Base-by-base conservation (phyloP, 1,140 invertebrate genomes). In the Sitophilus oryzae region DNA sequence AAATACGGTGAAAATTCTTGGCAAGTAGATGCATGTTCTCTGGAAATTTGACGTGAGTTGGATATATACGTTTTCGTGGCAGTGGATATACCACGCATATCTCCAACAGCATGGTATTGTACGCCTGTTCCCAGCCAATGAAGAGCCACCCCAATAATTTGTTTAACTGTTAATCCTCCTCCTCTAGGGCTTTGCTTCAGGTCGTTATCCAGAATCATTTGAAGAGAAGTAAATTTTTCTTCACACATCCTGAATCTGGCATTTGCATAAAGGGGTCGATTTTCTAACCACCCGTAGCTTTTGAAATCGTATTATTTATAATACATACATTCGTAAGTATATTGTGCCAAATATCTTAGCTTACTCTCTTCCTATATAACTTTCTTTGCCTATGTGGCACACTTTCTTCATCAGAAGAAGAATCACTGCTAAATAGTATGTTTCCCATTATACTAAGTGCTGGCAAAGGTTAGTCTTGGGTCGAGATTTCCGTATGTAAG, bases 101-200 rank as follows among this genome's bases (percentile, higher is more conserved):
- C 53, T 21, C 46, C 35, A 6, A 40, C 40, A 1, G 46, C 30
- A 41, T 56, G 46, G 30, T 50, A 56, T n/a, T n/a, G n/a, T n/a
- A n/a, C n/a, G n/a, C n/a, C n/a, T n/a, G n/a, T n/a, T 30, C 40
- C 38, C n/a, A 56, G 42, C 53, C 46, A 56, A n/a, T 56, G 44
- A 25, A 56, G 23, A 52, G 41, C 8, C 5, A 20, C 42, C 42
- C n/a, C n/a, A n/a, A n/a, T n/a, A n/a, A n/a, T n/a, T n/a, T n/a
- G n/a, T n/a, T n/a, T n/a, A n/a, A n/a, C 37, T 40, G 37, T 40
- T 40, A 40, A 40, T 40, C 14, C 37, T 40, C 37, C 37, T 40
- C 15, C 37, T 40, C 15, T 40, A 40, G 37, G 9, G 5, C 5
- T 40, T 40, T 40, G 37, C 37, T 40, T 15, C 9, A n/a, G n/a